These are phyloP conservation scores for Fratercula arctica DNA, from an alignment of 2,797 vertebrate genomes.

Conservation along the genomic window DNA sequence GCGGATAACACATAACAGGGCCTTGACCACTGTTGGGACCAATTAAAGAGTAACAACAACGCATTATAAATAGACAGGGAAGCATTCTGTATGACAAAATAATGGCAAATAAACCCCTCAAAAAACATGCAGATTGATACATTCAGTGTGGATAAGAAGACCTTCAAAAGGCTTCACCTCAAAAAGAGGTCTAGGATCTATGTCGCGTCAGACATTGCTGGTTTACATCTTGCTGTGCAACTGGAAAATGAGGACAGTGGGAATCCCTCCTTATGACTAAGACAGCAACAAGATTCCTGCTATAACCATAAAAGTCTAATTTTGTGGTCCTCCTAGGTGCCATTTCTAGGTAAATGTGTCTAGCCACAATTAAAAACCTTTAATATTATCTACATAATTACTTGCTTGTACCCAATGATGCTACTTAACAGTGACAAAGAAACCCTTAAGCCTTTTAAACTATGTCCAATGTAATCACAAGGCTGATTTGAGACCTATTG, in stretches of 20 bases:
- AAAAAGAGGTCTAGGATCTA: neutral
- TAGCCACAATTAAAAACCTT: slow-evolving; percentile 50
- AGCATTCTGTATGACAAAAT: neutral
- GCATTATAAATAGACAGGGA: neutral
- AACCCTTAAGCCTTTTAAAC: slow-evolving; percentile 12
- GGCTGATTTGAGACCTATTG: neutral
- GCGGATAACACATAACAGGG: neutral
- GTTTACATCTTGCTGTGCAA: neutral
- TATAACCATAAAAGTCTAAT: slow-evolving; percentile 26
- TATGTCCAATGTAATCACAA: neutral
- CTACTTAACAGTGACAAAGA: slow-evolving; percentile 30
- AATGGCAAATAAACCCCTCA: neutral
- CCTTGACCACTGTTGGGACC: neutral
- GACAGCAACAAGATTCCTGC: slow-evolving; percentile 28
- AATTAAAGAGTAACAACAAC: neutral
- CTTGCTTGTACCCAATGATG: neutral
- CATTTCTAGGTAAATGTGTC: slow-evolving; percentile 40
- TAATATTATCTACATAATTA: slow-evolving; percentile 50
- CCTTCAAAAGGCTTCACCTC: neutral
- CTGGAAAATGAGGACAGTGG: neutral
- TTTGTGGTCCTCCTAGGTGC: slow-evolving; percentile 54
- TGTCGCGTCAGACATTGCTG: neutral
- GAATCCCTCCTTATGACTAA: neutral
- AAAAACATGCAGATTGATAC: neutral
- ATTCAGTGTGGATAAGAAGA: neutral